phyloP scores from a whole-genome alignment of 2,888 invertebrate genomes.

The Strigamia transsilvanica region DNA sequence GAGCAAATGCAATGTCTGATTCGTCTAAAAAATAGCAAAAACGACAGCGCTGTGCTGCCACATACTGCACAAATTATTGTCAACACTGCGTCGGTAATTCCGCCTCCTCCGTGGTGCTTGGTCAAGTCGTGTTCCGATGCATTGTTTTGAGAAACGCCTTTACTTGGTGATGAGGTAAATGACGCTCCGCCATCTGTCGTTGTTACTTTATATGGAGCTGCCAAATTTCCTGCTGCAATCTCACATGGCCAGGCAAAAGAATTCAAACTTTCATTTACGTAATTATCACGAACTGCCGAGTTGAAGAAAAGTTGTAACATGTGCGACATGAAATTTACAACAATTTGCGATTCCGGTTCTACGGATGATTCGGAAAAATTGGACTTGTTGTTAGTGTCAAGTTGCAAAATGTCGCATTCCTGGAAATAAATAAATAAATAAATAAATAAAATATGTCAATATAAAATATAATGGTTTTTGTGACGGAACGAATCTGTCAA shows the following conservation, averaged over 20 bases:
- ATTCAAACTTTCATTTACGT: neutral
- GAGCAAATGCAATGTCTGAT: constrained; percentile 3
- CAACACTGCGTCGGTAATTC: neutral
- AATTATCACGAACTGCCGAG: neutral
- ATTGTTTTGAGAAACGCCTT: neutral
- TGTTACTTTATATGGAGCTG: neutral
- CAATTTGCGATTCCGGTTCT: neutral
- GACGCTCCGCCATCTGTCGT: neutral
- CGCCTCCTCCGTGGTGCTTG: neutral
- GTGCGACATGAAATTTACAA: neutral
- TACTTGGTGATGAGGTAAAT: neutral
- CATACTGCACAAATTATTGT: neutral
- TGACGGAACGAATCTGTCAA: too few relatives aligned
- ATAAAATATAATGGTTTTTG: too few relatives aligned
- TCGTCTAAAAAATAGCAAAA: neutral
- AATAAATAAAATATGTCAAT: too few relatives aligned
- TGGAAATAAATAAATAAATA: neutral
- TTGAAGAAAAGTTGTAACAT: neutral
- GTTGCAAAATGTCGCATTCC: neutral
- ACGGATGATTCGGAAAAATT: neutral
- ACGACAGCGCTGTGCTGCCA: neutral
- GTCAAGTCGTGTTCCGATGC: neutral
- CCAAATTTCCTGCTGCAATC: neutral
- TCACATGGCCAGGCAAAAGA: neutral
- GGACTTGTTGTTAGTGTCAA: neutral